phyloP scores from a whole-genome alignment of 2,797 vertebrate species.

The Pempheris klunzingeri region DNA sequence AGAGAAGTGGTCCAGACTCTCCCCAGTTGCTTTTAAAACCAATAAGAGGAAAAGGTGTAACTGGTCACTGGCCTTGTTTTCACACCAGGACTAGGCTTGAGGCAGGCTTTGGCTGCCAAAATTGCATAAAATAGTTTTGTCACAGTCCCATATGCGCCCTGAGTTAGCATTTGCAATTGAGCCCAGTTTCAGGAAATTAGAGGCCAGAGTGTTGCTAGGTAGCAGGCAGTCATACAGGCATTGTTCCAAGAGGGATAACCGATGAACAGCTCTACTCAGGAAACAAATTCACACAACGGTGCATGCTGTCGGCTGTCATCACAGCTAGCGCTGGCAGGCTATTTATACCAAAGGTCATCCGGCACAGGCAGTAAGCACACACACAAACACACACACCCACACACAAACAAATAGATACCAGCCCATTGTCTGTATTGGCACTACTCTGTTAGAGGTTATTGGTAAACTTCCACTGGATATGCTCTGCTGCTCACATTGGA shows the following conservation, averaged over 20 bases:
- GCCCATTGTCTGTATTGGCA: slow-evolving; percentile 70
- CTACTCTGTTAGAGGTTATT: slow-evolving; percentile 81
- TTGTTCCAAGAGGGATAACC: slow-evolving; percentile 79
- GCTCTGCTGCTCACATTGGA: slow-evolving; percentile 53
- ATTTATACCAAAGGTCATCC: slow-evolving; percentile 87
- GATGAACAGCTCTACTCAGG: slow-evolving; percentile 79
- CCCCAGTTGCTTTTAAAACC: slow-evolving; percentile 5
- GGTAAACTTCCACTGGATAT: slow-evolving; percentile 76
- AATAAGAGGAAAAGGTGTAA: slow-evolving; percentile 4
- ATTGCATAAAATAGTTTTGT: slow-evolving; percentile 24
- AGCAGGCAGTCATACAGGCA: slow-evolving; percentile 64
- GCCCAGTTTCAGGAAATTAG: slow-evolving; percentile 56
- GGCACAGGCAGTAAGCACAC: slow-evolving; percentile 75
- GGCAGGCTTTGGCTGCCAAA: slow-evolving; percentile 18
- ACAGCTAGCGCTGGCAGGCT: slow-evolving; percentile 79
- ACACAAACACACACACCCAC: slow-evolving; percentile 71
- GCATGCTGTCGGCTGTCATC: slow-evolving; percentile 86
- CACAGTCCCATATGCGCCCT: not conserved
- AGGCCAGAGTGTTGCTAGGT: slow-evolving; percentile 66
- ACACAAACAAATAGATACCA: slow-evolving; percentile 73
- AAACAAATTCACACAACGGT: slow-evolving; percentile 87
- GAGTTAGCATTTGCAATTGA: slow-evolving; percentile 42
- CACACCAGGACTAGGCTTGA: slow-evolving; percentile 6
- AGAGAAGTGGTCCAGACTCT: not conserved
- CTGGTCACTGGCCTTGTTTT: slow-evolving; percentile 21